Evolutionary conservation across 2,888 invertebrate genomes (phyloP).

Genomic region (Caenorhabditis sulstoni): DNA sequence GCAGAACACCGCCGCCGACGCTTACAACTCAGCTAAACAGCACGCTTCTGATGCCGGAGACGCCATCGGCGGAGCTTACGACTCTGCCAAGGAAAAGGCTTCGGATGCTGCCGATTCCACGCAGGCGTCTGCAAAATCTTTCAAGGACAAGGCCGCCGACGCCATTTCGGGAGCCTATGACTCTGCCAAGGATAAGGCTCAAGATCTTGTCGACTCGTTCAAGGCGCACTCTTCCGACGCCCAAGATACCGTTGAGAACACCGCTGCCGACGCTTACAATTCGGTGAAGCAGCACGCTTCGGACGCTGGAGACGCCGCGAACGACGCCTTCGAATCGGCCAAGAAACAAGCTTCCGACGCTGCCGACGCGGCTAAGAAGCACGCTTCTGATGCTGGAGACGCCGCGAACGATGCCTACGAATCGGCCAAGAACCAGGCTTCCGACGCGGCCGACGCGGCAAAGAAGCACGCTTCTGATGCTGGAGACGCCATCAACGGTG

Average conservation of each 20-base stretch:
- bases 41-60: constrained; percentile 30
- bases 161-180: constrained; percentile 46
- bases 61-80: constrained; percentile 8
- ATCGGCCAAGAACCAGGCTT: constrained; percentile 19
- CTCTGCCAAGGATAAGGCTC: constrained; percentile 34
- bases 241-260: constrained; percentile 40
- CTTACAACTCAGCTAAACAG: constrained; percentile 19
- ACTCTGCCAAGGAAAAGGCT: constrained; percentile 18
- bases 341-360: constrained; percentile 32
- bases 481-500: not conserved
- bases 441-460: constrained; percentile 11
- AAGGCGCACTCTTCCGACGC: constrained; percentile 29
- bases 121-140: constrained; percentile 13
- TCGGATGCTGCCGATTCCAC: not conserved
- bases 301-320: constrained; percentile 7
- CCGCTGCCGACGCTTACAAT: constrained; percentile 36
- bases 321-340: constrained; percentile 18
- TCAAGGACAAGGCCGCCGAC: constrained; percentile 27
- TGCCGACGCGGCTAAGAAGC: constrained; percentile 7
- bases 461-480: constrained; percentile 20
- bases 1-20: constrained; percentile 31
- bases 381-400: constrained; percentile 16
- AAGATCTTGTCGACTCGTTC: constrained; percentile 31
- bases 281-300: constrained; percentile 32
- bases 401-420: constrained; percentile 11